Evolutionary conservation across 2,797 vertebrate genomes (phyloP), one percentile per base, ranked within the genome.

Genomic region (Botia kubotai): DNA sequence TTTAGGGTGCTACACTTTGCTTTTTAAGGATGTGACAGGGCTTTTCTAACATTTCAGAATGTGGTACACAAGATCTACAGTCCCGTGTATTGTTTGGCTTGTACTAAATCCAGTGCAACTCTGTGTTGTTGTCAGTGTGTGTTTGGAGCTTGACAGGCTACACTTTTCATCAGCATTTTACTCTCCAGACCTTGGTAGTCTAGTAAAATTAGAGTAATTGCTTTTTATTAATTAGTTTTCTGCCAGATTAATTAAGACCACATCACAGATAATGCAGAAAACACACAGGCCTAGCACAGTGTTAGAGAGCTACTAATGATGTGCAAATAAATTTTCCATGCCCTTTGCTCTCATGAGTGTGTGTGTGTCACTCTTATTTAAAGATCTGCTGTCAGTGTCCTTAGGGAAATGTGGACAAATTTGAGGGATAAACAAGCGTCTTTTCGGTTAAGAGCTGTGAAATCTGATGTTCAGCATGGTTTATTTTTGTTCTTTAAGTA

Each of bases 271-370:
- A 72, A 80, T 74, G 68, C n/a, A 63, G 82, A 39, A 66, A 83
- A 66, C 72, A 66, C 48, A 8, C 50, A 39, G 50, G 50, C 36
- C 16, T 50, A 26, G 33, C 36, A 17, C 57, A 75, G 74, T 76
- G 74, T 63, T 80, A 39, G 75, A 79, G 69, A 79, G 46, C 50
- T 65, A 43, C 70, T 92, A 91, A 93, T 92, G 91, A 91, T 92
- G 92, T 92, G 91, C 91, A 93, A 92, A 93, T 92, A 92, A 92
- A 93, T 92, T 92, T 92, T 92, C 91, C 87, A 88, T 87, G 90
- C 87, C 90, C 39, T 60, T 55, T 65, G 43, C 48, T 73, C 77
- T 60, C 57, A 13, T 58, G 58, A 55, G 67, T 58, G 43, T 10
- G 66, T n/a, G 72, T n/a, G 72, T 75, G 73, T 76, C 63, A 29